These are phyloP conservation scores for Accipiter cooperii DNA, from an alignment of 2,113 vertebrate species.

Conservation along the genomic window DNA sequence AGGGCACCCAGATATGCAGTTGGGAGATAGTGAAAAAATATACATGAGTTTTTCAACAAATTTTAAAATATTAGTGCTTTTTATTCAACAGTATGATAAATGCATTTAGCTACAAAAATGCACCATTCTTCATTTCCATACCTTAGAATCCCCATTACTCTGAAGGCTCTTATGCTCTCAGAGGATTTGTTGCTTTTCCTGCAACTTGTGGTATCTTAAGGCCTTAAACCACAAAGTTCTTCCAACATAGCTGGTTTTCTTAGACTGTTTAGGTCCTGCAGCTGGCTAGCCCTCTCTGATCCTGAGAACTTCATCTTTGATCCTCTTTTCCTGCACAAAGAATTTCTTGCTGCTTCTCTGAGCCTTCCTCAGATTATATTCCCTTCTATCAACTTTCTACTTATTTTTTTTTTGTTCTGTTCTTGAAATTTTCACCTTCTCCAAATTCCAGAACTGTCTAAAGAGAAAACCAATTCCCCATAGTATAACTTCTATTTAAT, in stretches of 20 bases:
- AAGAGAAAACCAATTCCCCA: not conserved
- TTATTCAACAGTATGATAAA: not conserved
- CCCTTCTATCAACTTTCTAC: not conserved
- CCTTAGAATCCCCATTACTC: not conserved
- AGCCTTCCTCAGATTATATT: not conserved
- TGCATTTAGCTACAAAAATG: not conserved
- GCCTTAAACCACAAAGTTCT: not conserved
- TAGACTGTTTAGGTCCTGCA: not conserved
- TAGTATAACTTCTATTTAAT: not conserved
- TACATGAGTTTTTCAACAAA: rapidly evolving
- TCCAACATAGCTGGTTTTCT: not conserved
- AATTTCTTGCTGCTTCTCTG: not conserved
- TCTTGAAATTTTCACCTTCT: not conserved
- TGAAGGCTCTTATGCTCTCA: not conserved
- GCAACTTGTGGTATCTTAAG: not conserved
- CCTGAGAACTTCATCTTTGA: not conserved
- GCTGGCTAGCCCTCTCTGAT: not conserved
- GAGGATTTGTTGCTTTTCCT: not conserved
- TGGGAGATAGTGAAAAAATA: not conserved
- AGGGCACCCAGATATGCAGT: not conserved
- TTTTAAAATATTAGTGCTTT: not conserved
- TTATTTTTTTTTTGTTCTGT: not conserved
- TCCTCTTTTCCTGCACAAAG: not conserved
- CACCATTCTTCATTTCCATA: not conserved
- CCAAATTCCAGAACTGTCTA: not conserved